Evolutionary conservation across 2,888 invertebrate genomes (phyloP), one percentile per base, ranked within the genome.

Genomic region (Cenopis cana): DNA sequence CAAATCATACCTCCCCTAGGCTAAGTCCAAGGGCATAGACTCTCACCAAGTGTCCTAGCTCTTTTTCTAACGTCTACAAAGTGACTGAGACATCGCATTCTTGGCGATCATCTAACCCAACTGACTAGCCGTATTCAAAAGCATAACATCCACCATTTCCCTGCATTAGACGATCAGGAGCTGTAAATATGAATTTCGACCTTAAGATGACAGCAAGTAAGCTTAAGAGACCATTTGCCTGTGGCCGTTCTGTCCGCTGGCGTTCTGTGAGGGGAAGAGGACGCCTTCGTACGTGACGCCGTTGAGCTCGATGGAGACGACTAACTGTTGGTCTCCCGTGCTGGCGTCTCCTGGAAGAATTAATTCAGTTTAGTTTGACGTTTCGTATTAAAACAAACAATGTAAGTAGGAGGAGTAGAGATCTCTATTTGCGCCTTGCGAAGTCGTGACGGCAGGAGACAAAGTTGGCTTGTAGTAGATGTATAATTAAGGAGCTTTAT

Each of bases 211-310:
- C 20, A 65, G 29, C 36, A 55, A 61, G 72, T 61, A 66, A 54
- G 71, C 77, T 89, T 93, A 93, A 74, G 92, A 91, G 50, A 92
- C 90, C 89, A 93, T 90, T 81, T 90, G 90, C 83, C 90, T 84
- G 81, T 91, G 90, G 41, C 87, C 88, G 74, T 89, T 91, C 72
- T 87, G 89, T n/a, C 89, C 88, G 77, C 87, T 94, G 66, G 86
- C 87, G 74, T 83, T 87, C 74, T 88, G 87, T 73, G 91, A 86
- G 56, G 93, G 92, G 88, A 98, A 98, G 9, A 99, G 94, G 10
- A 99, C 97, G 20, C 99, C 99, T 91, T 99, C 98, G 89, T 99
- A 99, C 89, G 97, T 97, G 66, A 98, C 95, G 56, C 99, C 99
- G 86, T 99, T 99, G 74, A 99, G 94, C 89, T 99, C 98, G 96